phyloP scores from a whole-genome alignment of 1,140 invertebrate genomes.

The Anastrepha obliqua region DNA sequence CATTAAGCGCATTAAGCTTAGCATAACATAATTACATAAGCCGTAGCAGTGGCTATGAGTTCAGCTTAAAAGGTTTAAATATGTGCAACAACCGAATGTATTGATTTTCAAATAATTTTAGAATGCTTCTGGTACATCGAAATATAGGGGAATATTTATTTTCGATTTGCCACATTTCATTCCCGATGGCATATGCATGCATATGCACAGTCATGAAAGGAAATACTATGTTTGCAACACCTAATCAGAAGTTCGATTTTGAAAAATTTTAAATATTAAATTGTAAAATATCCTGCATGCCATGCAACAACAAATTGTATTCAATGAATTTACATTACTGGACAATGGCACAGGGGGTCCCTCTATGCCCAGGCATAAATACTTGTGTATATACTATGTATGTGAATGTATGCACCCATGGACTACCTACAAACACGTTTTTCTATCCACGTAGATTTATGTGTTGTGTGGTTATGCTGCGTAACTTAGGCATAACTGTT shows the following conservation, averaged over 20 bases:
- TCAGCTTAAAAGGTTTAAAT: too few relatives aligned
- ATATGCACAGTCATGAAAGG: background rate
- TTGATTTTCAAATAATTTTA: too few relatives aligned
- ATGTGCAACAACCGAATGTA: too few relatives aligned
- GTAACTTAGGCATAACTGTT: too few relatives aligned
- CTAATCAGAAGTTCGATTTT: background rate
- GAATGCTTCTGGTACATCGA: too few relatives aligned
- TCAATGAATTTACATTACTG: conserved; percentile 17
- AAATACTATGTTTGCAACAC: background rate
- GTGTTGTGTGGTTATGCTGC: conserved; percentile 19
- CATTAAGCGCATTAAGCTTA: too few relatives aligned
- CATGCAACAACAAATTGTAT: conserved; percentile 7
- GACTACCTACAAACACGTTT: background rate
- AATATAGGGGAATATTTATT: too few relatives aligned
- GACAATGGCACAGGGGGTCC: conserved; percentile 4
- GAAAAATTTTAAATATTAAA: background rate
- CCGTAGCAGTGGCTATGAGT: too few relatives aligned
- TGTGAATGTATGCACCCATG: background rate
- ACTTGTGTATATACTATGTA: background rate
- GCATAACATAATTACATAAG: too few relatives aligned
- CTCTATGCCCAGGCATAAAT: too few relatives aligned
- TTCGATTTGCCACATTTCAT: too few relatives aligned
- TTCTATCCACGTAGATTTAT: background rate
- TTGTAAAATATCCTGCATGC: background rate
- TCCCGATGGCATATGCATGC: too few relatives aligned